phyloP scores from a whole-genome alignment of 2,888 invertebrate species.

The Pterostichus niger region DNA sequence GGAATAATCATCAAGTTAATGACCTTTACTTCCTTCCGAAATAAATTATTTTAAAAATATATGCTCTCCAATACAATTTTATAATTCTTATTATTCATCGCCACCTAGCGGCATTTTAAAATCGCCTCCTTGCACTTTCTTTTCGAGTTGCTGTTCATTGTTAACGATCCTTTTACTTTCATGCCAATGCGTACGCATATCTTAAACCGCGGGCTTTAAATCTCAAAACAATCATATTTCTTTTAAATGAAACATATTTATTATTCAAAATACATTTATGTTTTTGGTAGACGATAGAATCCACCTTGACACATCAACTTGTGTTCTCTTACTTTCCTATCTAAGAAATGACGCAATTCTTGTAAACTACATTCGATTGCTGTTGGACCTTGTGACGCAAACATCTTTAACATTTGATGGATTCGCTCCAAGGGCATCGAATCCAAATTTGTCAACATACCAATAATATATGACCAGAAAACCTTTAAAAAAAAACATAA shows the following conservation, averaged over 20 bases:
- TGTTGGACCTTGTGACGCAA: conserved; percentile 94
- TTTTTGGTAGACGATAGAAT: conserved; percentile 91
- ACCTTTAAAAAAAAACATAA: conserved; percentile 79
- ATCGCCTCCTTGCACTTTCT: too few species aligned
- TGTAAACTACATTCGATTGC: conserved; percentile 93
- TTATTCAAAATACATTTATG: conserved; percentile 13
- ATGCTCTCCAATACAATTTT: too few species aligned
- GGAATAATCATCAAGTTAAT: not conserved
- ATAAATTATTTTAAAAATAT: too few species aligned
- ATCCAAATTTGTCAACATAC: conserved; percentile 97
- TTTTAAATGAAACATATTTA: conserved; percentile 12
- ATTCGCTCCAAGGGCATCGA: conserved; percentile 94
- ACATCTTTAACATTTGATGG: conserved; percentile 97
- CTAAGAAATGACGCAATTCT: conserved; percentile 93
- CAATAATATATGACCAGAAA: conserved; percentile 98
- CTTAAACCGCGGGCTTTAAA: not conserved
- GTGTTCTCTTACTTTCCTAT: conserved; percentile 95
- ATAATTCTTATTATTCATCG: too few species aligned
- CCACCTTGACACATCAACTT: conserved; percentile 91
- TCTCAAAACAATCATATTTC: not conserved
- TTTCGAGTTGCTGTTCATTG: too few species aligned
- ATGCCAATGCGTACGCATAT: not conserved
- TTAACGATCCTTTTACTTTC: too few species aligned
- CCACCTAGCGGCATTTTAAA: too few species aligned
- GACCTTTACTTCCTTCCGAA: too few species aligned